These are phyloP conservation scores for Oncopodura yosiiana DNA, from an alignment of 1,140 invertebrate species.

Conservation along the genomic window DNA sequence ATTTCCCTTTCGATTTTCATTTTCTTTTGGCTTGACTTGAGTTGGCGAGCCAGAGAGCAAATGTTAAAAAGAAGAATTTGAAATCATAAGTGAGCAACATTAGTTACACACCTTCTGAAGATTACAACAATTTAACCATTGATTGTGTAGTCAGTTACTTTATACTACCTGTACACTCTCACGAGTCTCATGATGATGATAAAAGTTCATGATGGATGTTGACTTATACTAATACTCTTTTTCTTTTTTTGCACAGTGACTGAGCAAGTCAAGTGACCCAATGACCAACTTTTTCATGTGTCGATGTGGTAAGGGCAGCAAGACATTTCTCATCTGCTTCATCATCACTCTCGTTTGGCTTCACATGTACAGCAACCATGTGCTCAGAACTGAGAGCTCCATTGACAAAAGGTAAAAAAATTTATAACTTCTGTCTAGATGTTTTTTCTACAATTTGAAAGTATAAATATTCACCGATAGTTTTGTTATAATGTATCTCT, in stretches of 20 bases:
- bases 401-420: neutral
- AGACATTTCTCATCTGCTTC: constrained; percentile 9
- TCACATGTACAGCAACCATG: constrained; percentile 4
- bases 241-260: neutral
- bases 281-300: constrained; percentile 8
- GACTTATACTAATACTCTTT: neutral
- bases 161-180: neutral
- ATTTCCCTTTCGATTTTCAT: too few species aligned
- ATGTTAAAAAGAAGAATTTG: too few species aligned
- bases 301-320: constrained; percentile 9
- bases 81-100: too few species aligned
- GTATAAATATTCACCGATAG: neutral
- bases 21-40: too few species aligned
- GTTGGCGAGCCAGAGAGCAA: too few species aligned
- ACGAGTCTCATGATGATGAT: neutral
- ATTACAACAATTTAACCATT: too few species aligned
- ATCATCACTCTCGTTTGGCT: constrained; percentile 13
- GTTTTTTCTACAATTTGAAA: neutral
- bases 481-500: neutral
- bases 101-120: too few species aligned
- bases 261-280: neutral
- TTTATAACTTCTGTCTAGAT: neutral
- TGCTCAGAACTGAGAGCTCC: neutral
- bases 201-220: neutral
- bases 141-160: neutral